Percentiles rank a stretch among this genome's conserved stretches.
Evolutionary conservation across 2,888 invertebrate genomes (phyloP).

Genomic region (Tigriopus californicus): DNA sequence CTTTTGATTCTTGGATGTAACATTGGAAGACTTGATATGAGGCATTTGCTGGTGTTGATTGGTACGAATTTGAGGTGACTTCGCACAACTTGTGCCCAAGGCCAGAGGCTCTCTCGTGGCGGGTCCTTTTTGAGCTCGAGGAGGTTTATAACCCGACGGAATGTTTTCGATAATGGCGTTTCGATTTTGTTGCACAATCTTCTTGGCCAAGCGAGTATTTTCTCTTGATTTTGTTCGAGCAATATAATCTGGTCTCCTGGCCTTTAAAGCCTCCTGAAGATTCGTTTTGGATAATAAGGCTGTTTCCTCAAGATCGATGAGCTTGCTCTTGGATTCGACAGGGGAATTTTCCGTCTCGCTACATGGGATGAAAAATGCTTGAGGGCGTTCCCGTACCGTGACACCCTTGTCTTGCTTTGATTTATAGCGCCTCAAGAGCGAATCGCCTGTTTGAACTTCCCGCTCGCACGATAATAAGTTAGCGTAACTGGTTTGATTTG

Average conservation of each 20-base stretch:
- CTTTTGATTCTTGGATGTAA: too few relatives aligned
- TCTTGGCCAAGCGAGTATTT: neutral
- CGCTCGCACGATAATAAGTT: too few relatives aligned
- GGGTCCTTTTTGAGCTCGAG: too few relatives aligned
- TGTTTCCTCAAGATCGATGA: neutral
- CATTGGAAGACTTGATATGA: too few relatives aligned
- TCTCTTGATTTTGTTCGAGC: neutral
- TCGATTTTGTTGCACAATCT: neutral
- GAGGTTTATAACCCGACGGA: too few relatives aligned
- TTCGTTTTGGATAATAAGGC: neutral
- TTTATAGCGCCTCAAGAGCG: neutral
- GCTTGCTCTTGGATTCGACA: neutral
- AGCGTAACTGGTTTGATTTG: neutral
- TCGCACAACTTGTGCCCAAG: too few relatives aligned
- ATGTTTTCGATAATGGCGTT: too few relatives aligned
- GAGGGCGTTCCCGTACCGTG: neutral
- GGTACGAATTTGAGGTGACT: too few relatives aligned
- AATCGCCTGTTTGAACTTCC: neutral
- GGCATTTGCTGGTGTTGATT: too few relatives aligned
- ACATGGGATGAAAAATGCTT: neutral
- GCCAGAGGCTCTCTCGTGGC: too few relatives aligned
- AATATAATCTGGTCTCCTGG: neutral
- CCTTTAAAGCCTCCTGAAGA: neutral
- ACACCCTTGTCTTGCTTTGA: neutral
- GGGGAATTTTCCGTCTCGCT: neutral